Evolutionary conservation across 2,888 invertebrate species (phyloP).

Genomic region (Rhorus exstirpatorius): DNA sequence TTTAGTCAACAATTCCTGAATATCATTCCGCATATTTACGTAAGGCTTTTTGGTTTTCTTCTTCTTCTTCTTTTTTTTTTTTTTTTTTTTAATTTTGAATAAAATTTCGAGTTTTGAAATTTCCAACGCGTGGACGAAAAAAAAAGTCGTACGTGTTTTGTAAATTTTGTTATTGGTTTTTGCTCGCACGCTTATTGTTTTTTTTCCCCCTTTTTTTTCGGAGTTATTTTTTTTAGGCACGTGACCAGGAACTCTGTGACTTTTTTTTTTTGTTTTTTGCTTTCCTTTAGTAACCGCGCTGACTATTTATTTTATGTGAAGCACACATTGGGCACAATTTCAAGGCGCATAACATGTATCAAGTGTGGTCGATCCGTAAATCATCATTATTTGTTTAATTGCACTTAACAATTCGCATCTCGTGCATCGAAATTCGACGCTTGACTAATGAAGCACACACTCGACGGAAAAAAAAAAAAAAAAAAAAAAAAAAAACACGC

Average conservation of each 20-base stretch:
- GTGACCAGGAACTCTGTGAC: not conserved
- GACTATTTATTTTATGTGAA: constrained; percentile 36
- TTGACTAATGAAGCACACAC: constrained; percentile 24
- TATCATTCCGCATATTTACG: not conserved
- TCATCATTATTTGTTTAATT: constrained; percentile 32
- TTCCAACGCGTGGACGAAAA: not conserved
- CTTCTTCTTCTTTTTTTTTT: constrained; percentile 36
- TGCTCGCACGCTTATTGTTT: not conserved
- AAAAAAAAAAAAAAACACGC: not conserved
- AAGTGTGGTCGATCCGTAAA: constrained; percentile 20
- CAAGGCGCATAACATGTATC: constrained; percentile 52
- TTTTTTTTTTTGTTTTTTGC: not conserved
- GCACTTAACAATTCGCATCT: constrained; percentile 45
- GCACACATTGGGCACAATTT: constrained; percentile 62
- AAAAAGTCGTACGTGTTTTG: too few relatives aligned
- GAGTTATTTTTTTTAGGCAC: constrained; percentile 14
- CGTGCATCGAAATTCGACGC: constrained; percentile 29
- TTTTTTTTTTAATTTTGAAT: not conserved
- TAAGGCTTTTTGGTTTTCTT: too few relatives aligned
- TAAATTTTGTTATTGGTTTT: not conserved
- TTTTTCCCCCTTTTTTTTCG: constrained; percentile 24
- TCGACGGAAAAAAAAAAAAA: too few relatives aligned
- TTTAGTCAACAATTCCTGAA: constrained; percentile 48
- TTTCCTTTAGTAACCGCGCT: constrained; percentile 57
- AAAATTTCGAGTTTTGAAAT: not conserved